Base-by-base conservation (phyloP, 2,888 invertebrate species). In the Apodemia hepburni region DNA sequence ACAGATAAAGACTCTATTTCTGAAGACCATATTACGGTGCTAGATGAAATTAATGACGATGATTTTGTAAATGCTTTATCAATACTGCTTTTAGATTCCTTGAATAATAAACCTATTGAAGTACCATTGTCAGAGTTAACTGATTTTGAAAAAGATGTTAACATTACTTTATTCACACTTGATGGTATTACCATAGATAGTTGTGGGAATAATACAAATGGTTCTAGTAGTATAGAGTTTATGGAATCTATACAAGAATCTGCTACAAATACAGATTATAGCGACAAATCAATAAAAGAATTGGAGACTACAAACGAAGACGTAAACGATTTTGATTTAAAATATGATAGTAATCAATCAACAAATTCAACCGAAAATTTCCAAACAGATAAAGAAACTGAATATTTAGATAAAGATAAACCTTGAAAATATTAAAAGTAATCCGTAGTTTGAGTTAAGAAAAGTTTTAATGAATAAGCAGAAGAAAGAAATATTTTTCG, bases 11-110 rank as follows among this genome's bases (percentile, higher is more conserved):
- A 64, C n/a, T 9, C n/a, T 15, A 12, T 27, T 29, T 11, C 33
- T 11, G 60, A 54, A 59, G 63, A 63, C 54, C 29, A 61, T 35
- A 29, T 59, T n/a, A 63, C 63, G n/a, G 47, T 63, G 18, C 18
- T 54, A 18, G 58, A 65, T 38, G 66, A 65, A 51, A 47, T 57
- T 17, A 64, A 65, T 33, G 60, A 61, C n/a, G 58, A 60, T 57
- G 49, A 66, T 58, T 61, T 66, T 49, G 47, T 60, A 38, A 64
- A 64, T 38, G 58, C 60, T 0, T 47, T 64, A n/a, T 59, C 64
- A 15, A 57, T 57, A 59, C 18, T 64, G 11, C 15, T 62, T 29
- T 22, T 58, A 17, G 64, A 66, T 59, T 64, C 60, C 15, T 54
- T 59, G 11, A 47, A 64, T 18, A 59, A 45, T n/a, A 59, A 58